Conservation (phyloP, 2,797 vertebrate species). For the Hemibagrus guttatus region DNA sequence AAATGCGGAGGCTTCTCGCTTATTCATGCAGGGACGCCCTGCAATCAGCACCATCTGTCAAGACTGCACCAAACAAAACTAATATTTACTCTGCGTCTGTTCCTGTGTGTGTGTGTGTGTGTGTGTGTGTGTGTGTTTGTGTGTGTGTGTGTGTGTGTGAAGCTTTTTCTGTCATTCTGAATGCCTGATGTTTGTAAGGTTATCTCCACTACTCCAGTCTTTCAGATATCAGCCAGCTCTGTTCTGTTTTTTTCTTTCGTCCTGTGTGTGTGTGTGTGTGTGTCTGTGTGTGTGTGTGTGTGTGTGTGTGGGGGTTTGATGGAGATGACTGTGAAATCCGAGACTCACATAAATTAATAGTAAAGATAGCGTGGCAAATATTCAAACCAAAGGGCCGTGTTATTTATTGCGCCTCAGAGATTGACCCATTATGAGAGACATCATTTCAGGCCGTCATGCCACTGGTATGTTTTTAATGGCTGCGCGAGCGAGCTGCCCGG, state of each 20-base stretch:
- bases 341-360: slow-evolving; percentile 56
- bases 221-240: neutral
- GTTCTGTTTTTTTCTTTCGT: neutral
- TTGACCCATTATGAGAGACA: slow-evolving; percentile 57
- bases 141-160: slow-evolving; percentile 5
- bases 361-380: slow-evolving; percentile 56
- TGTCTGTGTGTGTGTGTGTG: slow-evolving; percentile 27
- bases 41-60: slow-evolving; percentile 48
- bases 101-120: slow-evolving; percentile 35
- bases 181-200: slow-evolving; percentile 17
- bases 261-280: slow-evolving; percentile 18
- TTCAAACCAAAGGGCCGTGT: slow-evolving; percentile 48
- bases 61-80: slow-evolving; percentile 46
- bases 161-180: neutral
- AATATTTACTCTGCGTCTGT: slow-evolving; percentile 37
- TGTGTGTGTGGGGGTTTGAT: slow-evolving; percentile 37
- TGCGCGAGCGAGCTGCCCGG: slow-evolving; percentile 33
- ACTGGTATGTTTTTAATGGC: slow-evolving; percentile 57
- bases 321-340: slow-evolving; percentile 46
- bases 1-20: slow-evolving; percentile 50
- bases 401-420: slow-evolving; percentile 59
- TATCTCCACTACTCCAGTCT: neutral
- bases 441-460: slow-evolving; percentile 51
- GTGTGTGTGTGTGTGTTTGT: slow-evolving; percentile 34
- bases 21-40: slow-evolving; percentile 43